Percentiles rank a stretch among this genome's conserved stretches.
Evolutionary conservation across 2,888 invertebrate genomes (phyloP).

Genomic region (Orthonychiurus folsomi): DNA sequence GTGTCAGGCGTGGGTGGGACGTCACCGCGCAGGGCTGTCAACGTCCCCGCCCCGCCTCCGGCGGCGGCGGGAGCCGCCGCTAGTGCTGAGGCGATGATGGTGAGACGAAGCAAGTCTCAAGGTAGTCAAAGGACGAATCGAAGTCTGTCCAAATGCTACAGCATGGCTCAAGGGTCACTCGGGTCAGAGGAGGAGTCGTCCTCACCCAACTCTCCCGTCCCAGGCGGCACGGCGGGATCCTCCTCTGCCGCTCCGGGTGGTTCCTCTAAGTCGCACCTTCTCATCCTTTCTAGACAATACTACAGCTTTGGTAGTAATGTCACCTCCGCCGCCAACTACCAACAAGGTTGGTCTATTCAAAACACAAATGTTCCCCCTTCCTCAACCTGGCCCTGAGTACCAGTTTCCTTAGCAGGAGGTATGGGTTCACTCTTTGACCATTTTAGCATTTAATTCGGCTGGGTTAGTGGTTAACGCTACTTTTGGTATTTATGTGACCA

Average conservation of each 20-base stretch:
- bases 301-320: slow-evolving; percentile 88
- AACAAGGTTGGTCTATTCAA: slow-evolving; percentile 21
- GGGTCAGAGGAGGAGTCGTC: slow-evolving; percentile 40
- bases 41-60: too few relatives aligned
- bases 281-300: slow-evolving; percentile 71
- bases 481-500: too few relatives aligned
- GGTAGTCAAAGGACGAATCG: slow-evolving; percentile 64
- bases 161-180: slow-evolving; percentile 53
- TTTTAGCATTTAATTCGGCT: too few relatives aligned
- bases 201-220: slow-evolving; percentile 43
- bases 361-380: too few relatives aligned
- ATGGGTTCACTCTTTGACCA: too few relatives aligned
- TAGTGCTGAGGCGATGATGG: slow-evolving; percentile 45
- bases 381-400: too few relatives aligned
- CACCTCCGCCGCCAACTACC: slow-evolving; percentile 36
- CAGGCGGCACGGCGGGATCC: slow-evolving; percentile 9
- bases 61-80: slow-evolving; percentile 9
- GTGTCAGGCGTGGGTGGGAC: slow-evolving; percentile 40
- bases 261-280: slow-evolving; percentile 36
- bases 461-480: too few relatives aligned
- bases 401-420: too few relatives aligned
- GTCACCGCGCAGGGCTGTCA: slow-evolving; percentile 37
- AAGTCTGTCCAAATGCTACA: slow-evolving; percentile 75
- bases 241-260: slow-evolving; percentile 11
- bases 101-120: slow-evolving; percentile 85